These are phyloP conservation scores for Raja brachyura DNA, from an alignment of 2,113 vertebrate genomes.

Conservation along the genomic window DNA sequence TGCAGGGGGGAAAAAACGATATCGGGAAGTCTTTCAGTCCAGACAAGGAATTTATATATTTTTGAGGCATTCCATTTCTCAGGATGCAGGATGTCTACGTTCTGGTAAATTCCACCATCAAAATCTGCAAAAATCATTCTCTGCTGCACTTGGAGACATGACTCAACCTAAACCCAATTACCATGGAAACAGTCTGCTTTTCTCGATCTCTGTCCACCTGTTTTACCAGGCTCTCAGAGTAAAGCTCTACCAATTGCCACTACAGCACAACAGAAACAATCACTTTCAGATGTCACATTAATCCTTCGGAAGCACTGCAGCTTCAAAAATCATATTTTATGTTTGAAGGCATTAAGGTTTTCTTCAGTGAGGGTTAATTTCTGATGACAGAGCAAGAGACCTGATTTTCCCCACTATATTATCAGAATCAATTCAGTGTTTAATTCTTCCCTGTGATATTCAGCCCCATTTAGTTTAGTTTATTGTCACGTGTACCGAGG, in stretches of 20 bases:
- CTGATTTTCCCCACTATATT: background rate
- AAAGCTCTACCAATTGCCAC: background rate
- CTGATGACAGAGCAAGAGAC: background rate
- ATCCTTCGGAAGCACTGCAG: background rate
- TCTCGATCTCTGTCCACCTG: background rate
- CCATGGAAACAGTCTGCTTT: slow-evolving; percentile 33
- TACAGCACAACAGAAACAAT: background rate
- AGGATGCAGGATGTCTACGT: slow-evolving; percentile 21
- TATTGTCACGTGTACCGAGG: no score
- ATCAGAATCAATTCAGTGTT: background rate
- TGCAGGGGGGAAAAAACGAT: background rate
- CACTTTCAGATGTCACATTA: background rate
- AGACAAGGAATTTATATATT: slow-evolving; percentile 23
- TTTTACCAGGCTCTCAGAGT: background rate
- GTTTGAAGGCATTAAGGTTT: slow-evolving; percentile 17
- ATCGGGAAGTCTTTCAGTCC: background rate
- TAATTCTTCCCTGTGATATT: background rate
- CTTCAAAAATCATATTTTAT: background rate
- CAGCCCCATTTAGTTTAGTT: background rate
- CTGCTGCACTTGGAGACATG: slow-evolving; percentile 26
- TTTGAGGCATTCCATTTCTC: slow-evolving; percentile 20
- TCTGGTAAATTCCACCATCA: slow-evolving; percentile 32
- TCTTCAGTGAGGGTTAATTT: no score
- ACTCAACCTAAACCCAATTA: slow-evolving; percentile 10
- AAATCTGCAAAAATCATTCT: slow-evolving; percentile 36